phyloP scores from a whole-genome alignment of 2,113 vertebrate genomes.

The human (Homo sapiens) region GRCh38 chr20:44183001-44183500 shows the following conservation, averaged over 20 bases:
- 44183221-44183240: background rate
- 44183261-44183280: background rate
- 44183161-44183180: background rate
- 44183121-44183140: background rate
- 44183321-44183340: background rate
- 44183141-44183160: fast-evolving
- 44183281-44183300: background rate
- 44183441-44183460: background rate
- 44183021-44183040: background rate
- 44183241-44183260: background rate
- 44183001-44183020: background rate
- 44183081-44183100: background rate
- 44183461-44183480: background rate
- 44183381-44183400: background rate
- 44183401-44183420: fast-evolving
- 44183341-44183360: background rate
- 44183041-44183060: background rate
- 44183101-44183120: background rate
- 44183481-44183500: background rate
- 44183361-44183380: background rate
- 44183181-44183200: background rate
- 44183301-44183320: background rate
- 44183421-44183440: background rate
- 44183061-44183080: background rate
- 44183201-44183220: background rate